Evolutionary conservation across 30 jellyfish, hydroid and myxozoan species (phyloP).

Genomic region (Hydra vulgaris): DNA sequence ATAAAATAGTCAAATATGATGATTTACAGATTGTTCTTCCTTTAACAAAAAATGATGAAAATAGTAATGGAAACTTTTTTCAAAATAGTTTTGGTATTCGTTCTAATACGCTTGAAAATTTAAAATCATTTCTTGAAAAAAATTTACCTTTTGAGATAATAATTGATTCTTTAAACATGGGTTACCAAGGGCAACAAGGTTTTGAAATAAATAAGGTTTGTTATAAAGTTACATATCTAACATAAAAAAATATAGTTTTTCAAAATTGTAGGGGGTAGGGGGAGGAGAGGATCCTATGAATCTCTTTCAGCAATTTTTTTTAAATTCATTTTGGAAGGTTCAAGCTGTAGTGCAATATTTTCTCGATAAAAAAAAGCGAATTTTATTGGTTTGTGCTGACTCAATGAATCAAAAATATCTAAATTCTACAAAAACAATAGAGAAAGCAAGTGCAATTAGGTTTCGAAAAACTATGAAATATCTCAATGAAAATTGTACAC

Average conservation of each 20-base stretch:
- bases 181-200: neutral
- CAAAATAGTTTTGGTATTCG: neutral
- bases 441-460: constrained; percentile 6
- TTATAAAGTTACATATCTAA: neutral
- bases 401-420: constrained; percentile 4
- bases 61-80: neutral
- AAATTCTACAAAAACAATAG: neutral
- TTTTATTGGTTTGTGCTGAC: constrained; percentile 21
- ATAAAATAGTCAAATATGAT: neutral
- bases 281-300: too few species aligned
- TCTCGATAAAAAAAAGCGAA: constrained; percentile 2
- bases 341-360: constrained; percentile 9
- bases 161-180: constrained; percentile 3
- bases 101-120: neutral
- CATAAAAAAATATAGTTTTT: too few species aligned
- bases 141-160: neutral
- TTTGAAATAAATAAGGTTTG: constrained; percentile 4
- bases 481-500: constrained; percentile 12
- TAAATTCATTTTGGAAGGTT: constrained; percentile 7
- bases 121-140: neutral
- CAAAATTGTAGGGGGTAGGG: too few species aligned
- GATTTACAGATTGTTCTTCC: neutral
- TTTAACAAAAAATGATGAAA: neutral
- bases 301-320: too few species aligned
- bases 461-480: constrained; percentile 12